Base-by-base conservation (phyloP, 2,797 vertebrate genomes). In the Falco novaeseelandiae region DNA sequence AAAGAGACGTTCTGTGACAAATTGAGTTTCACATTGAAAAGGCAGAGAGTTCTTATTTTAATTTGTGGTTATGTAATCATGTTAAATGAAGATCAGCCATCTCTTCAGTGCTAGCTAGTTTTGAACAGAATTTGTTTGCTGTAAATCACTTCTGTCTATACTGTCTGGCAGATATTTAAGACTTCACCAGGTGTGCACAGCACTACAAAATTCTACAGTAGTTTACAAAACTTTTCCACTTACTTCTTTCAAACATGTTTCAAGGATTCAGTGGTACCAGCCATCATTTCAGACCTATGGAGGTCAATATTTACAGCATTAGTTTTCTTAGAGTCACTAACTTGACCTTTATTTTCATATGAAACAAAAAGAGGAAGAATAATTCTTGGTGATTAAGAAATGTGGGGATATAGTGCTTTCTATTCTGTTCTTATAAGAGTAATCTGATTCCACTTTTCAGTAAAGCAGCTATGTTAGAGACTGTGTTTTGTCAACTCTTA, bases 251-350 rank as follows among this genome's bases (percentile, higher is more conserved):
- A 96, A 92, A 21, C 74, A 70, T 46, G 71, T 94, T 95, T 93
- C 80, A 97, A 93, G 93, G 90, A 54, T 90, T 96, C 88, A 96
- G 80, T 90, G 55, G 77, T 84, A 96, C 81, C 77, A 90, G 90
- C 73, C 91, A 84, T 93, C 86, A 87, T 94, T 97, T 97, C 88
- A 96, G 93, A 91, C 70, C 70, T 96, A 94, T 59, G 85, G 84
- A 95, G 87, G 93, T 89, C 95, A 97, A 89, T 73, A 92, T 96
- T 95, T 90, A 84, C 63, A 96, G 77, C 54, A 83, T 95, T 92
- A 95, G 83, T 90, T 94, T 90, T 88, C 66, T 89, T 49, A 84
- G 88, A 87, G 70, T 88, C 18, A 49, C 85, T 93, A 72, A 51
- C 42, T 94, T 90, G 59, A 63, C 44, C 44, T 89, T 70, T 84